A percentile compares a stretch with the other conserved stretches of the same genome.
These are phyloP conservation scores for Barnardius zonarius DNA, from an alignment of 2,113 vertebrate genomes.

Conservation along the genomic window DNA sequence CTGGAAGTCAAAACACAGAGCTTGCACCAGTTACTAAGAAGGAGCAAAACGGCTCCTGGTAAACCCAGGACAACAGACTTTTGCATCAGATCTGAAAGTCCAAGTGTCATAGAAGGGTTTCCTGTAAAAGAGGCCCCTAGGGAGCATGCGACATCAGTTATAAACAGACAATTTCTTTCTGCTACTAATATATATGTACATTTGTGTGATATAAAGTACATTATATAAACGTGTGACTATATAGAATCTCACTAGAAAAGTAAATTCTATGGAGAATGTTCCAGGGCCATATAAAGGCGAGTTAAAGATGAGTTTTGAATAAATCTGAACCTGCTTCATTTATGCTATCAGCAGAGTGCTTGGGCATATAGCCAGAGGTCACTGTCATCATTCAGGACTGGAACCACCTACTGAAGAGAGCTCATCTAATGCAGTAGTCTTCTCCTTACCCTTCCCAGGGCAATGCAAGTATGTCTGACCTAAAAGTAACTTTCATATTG, in stretches of 20 bases:
- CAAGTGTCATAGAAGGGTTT: not conserved
- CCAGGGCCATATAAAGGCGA: not conserved
- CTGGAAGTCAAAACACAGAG: too few species aligned
- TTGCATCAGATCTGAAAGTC: not conserved
- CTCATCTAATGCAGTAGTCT: not conserved
- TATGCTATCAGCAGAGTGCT: not conserved
- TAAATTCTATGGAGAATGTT: not conserved
- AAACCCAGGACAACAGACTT: too few species aligned
- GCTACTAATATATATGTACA: not conserved
- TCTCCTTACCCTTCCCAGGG: not conserved
- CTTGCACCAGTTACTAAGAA: too few species aligned
- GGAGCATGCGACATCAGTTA: not conserved
- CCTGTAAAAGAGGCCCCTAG: not conserved
- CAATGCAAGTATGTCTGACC: not conserved
- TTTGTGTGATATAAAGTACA: not conserved
- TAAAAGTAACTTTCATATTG: not conserved
- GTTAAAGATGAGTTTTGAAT: not conserved
- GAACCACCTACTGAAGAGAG: not conserved
- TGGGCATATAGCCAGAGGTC: not conserved
- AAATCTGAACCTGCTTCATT: not conserved
- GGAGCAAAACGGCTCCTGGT: too few species aligned
- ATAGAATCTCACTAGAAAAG: not conserved
- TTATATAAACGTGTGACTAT: not conserved
- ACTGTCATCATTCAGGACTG: not conserved
- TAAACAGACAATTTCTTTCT: not conserved